phyloP scores from a whole-genome alignment of 2,888 invertebrate genomes.

The Ecdyonurus torrentis region DNA sequence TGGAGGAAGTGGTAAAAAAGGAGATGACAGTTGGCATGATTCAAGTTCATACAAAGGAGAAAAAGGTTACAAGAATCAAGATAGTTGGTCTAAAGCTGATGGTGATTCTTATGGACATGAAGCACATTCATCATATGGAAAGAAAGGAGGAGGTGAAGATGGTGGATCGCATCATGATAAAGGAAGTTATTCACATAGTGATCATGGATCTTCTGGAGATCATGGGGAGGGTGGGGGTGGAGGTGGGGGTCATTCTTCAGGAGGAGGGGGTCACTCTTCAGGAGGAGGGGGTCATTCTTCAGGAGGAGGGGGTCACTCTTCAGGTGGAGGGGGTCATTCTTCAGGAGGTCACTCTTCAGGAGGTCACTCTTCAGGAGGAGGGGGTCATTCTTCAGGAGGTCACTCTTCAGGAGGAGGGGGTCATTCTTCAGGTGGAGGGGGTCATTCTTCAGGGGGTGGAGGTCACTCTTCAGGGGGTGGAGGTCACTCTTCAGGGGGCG shows the following conservation, averaged over 20 bases:
- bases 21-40: slow-evolving; percentile 43
- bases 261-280: slow-evolving; percentile 13
- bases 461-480: not conserved
- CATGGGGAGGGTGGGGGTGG: slow-evolving; percentile 3
- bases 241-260: slow-evolving; percentile 6
- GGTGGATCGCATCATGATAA: slow-evolving; percentile 15
- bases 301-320: not conserved
- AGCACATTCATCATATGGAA: slow-evolving; percentile 46
- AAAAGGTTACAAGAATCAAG: slow-evolving; percentile 54
- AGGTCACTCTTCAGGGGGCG: not conserved
- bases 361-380: not conserved
- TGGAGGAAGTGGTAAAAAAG: slow-evolving; percentile 38
- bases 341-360: not conserved
- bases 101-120: slow-evolving; percentile 56
- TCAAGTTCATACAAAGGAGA: slow-evolving; percentile 45
- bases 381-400: slow-evolving; percentile 5
- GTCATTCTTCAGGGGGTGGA: not conserved
- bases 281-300: not conserved
- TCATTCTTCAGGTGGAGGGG: slow-evolving; percentile 1
- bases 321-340: not conserved
- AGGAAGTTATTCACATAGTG: not conserved
- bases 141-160: slow-evolving; percentile 22
- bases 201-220: not conserved
- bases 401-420: not conserved
- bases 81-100: slow-evolving; percentile 53